phyloP scores from a whole-genome alignment of 2,797 vertebrate genomes.

The Brachyrhaphis roseni region DNA sequence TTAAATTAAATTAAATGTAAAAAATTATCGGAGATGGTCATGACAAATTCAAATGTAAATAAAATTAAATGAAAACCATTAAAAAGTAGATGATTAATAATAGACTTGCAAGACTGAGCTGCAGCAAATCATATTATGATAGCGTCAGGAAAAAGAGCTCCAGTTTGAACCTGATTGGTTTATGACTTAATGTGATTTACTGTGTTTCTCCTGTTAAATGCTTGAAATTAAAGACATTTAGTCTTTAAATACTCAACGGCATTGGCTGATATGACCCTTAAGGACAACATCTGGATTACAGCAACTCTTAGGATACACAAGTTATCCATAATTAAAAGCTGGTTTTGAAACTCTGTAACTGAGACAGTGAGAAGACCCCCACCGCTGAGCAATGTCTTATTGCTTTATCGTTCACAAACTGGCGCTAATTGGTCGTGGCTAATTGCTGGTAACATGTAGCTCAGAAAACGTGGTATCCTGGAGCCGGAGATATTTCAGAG shows the following conservation, averaged over 20 bases:
- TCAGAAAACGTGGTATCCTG: slow-evolving; percentile 52
- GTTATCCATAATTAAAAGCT: slow-evolving; percentile 33
- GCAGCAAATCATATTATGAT: neutral
- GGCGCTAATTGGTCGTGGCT: slow-evolving; percentile 56
- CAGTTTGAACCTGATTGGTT: neutral
- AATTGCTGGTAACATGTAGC: slow-evolving; percentile 44
- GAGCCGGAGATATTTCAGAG: slow-evolving; percentile 64
- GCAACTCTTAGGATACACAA: slow-evolving; percentile 1
- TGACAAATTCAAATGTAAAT: neutral
- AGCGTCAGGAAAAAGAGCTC: neutral
- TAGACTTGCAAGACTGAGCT: neutral
- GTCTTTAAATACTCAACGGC: slow-evolving; percentile 7
- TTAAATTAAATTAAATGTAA: neutral
- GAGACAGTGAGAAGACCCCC: slow-evolving; percentile 17
- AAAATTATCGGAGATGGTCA: neutral
- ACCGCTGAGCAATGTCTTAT: slow-evolving; percentile 29
- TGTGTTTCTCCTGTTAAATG: neutral
- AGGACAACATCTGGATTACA: neutral
- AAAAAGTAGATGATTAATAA: neutral
- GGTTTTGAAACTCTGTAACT: slow-evolving; percentile 34
- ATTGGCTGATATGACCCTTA: slow-evolving; percentile 1
- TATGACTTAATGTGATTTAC: neutral
- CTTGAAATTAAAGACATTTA: neutral
- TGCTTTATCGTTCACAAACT: slow-evolving; percentile 43
- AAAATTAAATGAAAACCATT: neutral